Evolutionary conservation across 1,140 invertebrate species (phyloP), one percentile per base, ranked within the genome.

Genomic region (Drosophila kepulauana): DNA sequence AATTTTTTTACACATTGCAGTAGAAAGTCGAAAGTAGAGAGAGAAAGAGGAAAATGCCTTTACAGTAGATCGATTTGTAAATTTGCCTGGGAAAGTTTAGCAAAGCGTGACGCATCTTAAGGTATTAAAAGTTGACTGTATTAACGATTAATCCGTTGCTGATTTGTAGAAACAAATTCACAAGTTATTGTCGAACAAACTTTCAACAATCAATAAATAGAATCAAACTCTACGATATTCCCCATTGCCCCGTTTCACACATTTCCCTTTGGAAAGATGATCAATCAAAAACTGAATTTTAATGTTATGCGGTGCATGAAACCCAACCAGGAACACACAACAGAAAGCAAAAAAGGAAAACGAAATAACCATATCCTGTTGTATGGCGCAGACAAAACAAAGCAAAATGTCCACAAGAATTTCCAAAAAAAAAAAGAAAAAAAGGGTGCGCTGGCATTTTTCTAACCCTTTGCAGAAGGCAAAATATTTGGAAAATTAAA

Each of bases 211-310:
- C 33, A 56, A 78, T 85, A 59, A 82, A 46, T 56, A 65, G 51
- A 64, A 71, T 33, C 38, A 70, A 62, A 41, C 65, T 62, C 15
- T 5, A 6, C 52, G 45, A 66, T 43, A 15, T 56, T 51, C 51
- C 41, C 57, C 57, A 45, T 57, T 46, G 13, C 48, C 46, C 62
- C 49, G 62, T 38, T 64, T 66, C 52, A 79, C 65, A 45, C 52
- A 56, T 56, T 45, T 70, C 35, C 51, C 54, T 43, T 46, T 54
- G 51, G 46, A 56, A 66, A 56, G 65, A 87, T 74, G 85, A 89
- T 89, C 85, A 89, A 89, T 89, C 85, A 88, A 88, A 85, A 78
- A 78, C 78, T 81, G 75, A 89, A 88, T 88, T 88, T 89, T 89
- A 89, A 89, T 89, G 81, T 89, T 89, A 89, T 88, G 85, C 85